Percentiles rank a stretch among this genome's conserved stretches.
These are phyloP conservation scores for Galerucella pusilla DNA, from an alignment of 2,888 invertebrate genomes.

Conservation along the genomic window DNA sequence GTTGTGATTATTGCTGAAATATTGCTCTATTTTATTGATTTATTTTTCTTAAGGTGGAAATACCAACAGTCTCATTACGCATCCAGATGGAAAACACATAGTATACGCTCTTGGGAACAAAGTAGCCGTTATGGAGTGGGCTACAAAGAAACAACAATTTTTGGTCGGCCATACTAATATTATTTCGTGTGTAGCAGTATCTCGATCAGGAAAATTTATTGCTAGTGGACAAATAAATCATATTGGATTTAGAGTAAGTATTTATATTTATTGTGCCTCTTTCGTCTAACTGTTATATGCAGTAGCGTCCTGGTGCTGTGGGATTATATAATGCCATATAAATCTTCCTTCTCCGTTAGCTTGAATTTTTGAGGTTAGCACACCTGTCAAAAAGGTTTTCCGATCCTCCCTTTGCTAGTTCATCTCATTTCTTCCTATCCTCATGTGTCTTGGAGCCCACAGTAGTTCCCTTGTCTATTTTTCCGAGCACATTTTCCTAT, in stretches of 20 bases:
- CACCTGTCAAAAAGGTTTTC: too few relatives aligned
- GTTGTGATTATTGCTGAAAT: too few relatives aligned
- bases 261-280: neutral
- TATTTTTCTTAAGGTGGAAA: constrained; percentile 60
- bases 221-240: constrained; percentile 93
- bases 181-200: constrained; percentile 81
- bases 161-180: constrained; percentile 84
- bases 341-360: too few relatives aligned
- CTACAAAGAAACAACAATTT: constrained; percentile 78
- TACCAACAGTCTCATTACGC: constrained; percentile 73
- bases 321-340: too few relatives aligned
- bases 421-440: too few relatives aligned
- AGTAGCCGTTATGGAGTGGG: constrained; percentile 77
- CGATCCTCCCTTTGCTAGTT: too few relatives aligned
- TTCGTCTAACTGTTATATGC: too few relatives aligned
- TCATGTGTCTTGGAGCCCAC: too few relatives aligned
- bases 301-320: too few relatives aligned
- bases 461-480: too few relatives aligned
- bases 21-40: constrained; percentile 20
- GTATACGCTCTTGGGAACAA: constrained; percentile 85
- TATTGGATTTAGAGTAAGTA: constrained; percentile 83
- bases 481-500: too few relatives aligned
- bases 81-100: constrained; percentile 77
- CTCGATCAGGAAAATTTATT: constrained; percentile 79
- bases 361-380: too few relatives aligned